phyloP scores from a whole-genome alignment of 2,113 vertebrate species.

The Aptenodytes patagonicus region DNA sequence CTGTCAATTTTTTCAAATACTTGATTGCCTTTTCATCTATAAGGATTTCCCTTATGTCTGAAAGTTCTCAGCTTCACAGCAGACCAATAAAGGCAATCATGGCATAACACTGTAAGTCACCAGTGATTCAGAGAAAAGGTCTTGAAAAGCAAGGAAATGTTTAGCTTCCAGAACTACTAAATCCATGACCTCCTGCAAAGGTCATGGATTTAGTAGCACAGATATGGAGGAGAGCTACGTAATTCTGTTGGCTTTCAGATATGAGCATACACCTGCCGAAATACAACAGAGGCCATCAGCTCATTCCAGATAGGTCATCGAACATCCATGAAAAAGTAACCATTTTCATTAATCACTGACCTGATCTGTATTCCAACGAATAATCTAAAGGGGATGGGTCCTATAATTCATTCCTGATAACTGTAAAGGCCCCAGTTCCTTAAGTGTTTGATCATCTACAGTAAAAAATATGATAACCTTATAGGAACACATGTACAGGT shows the following conservation, averaged over 20 bases:
- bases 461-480: not conserved
- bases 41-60: not conserved
- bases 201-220: not conserved
- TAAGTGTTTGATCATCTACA: not conserved
- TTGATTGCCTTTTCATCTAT: not conserved
- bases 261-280: not conserved
- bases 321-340: not conserved
- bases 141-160: not conserved
- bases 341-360: not conserved
- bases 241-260: not conserved
- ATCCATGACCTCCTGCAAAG: not conserved
- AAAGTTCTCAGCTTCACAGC: not conserved
- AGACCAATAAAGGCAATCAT: not conserved
- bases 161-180: not conserved
- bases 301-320: not conserved
- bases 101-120: not conserved
- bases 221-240: not conserved
- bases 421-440: not conserved
- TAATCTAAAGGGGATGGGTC: not conserved
- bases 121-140: not conserved
- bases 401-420: not conserved
- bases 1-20: not conserved
- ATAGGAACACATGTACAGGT: not conserved
- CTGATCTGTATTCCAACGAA: not conserved
- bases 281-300: not conserved